Evolutionary conservation across 64 coral and sea anemone genomes (phyloP).

Genomic region (Pocillopora verrucosa): DNA sequence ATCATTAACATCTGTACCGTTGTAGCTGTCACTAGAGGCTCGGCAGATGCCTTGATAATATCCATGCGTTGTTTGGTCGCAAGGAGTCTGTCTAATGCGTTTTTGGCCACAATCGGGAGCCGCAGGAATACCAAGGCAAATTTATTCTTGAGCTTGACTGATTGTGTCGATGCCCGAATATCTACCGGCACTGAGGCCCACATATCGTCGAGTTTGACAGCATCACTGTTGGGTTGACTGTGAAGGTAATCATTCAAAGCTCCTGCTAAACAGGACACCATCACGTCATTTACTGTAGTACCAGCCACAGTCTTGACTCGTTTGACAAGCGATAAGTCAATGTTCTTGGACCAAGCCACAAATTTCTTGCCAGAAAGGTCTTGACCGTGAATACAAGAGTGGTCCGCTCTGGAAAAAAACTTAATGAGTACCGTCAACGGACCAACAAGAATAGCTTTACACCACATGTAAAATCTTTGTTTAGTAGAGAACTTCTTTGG

Average conservation of each 20-base stretch:
- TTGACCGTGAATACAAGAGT: slow-evolving; percentile 75
- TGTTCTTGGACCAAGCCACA: slow-evolving; percentile 85
- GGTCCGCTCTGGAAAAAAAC: slow-evolving; percentile 64
- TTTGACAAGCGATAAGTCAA: slow-evolving; percentile 78
- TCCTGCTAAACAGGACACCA: slow-evolving; percentile 94
- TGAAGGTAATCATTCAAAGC: slow-evolving; percentile 83
- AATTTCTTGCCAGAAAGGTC: slow-evolving; percentile 81
- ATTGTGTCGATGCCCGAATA: slow-evolving; percentile 73
- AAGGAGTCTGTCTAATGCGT: slow-evolving; percentile 68
- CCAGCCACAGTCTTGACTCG: slow-evolving; percentile 78
- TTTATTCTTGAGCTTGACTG: slow-evolving; percentile 79
- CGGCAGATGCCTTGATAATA: slow-evolving; percentile 87
- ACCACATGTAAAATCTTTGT: slow-evolving; percentile 93
- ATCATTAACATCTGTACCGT: slow-evolving; percentile 78
- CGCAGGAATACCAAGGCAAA: slow-evolving; percentile 91
- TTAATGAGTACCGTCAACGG: slow-evolving; percentile 74
- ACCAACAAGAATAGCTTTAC: slow-evolving; percentile 84
- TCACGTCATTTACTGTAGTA: slow-evolving; percentile 96
- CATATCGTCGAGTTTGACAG: slow-evolving; percentile 74
- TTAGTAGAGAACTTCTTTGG: slow-evolving; percentile 87
- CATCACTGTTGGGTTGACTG: neutral
- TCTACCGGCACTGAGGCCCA: slow-evolving; percentile 93
- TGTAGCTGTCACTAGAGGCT: slow-evolving; percentile 74
- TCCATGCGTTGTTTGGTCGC: slow-evolving; percentile 90
- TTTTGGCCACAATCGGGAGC: slow-evolving; percentile 65